Evolutionary conservation across 2,797 vertebrate species (phyloP).

Genomic region (Gephyroberyx darwinii): DNA sequence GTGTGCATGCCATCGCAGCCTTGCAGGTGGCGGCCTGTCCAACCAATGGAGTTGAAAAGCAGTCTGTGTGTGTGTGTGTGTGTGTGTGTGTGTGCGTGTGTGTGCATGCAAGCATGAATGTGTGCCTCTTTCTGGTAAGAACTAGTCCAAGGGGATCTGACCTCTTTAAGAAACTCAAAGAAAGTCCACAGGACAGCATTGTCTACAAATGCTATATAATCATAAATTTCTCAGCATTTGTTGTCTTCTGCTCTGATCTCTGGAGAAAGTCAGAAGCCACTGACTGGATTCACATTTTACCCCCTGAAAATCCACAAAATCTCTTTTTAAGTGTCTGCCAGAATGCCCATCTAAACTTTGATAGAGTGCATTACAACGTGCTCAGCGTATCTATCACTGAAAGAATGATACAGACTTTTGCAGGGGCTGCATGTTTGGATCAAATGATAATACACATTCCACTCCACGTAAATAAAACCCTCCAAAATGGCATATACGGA

Average conservation of each 20-base stretch:
- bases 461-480: slow-evolving; percentile 55
- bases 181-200: slow-evolving; percentile 42
- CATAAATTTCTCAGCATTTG: slow-evolving; percentile 67
- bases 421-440: slow-evolving; percentile 46
- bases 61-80: slow-evolving; percentile 37
- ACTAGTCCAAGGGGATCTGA: slow-evolving; percentile 63
- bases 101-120: slow-evolving; percentile 8
- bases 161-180: slow-evolving; percentile 63
- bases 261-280: slow-evolving; percentile 50
- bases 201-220: slow-evolving; percentile 59
- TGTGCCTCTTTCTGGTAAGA: slow-evolving; percentile 41
- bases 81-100: slow-evolving; percentile 20
- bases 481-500: slow-evolving; percentile 52
- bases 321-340: slow-evolving; percentile 70
- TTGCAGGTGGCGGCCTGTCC: slow-evolving; percentile 79
- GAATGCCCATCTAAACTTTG: slow-evolving; percentile 69
- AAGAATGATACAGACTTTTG: slow-evolving; percentile 41
- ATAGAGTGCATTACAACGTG: slow-evolving; percentile 71
- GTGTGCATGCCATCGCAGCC: slow-evolving; percentile 72
- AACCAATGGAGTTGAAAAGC: slow-evolving; percentile 61
- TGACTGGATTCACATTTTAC: slow-evolving; percentile 60
- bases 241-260: slow-evolving; percentile 50
- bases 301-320: slow-evolving; percentile 73
- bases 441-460: slow-evolving; percentile 60
- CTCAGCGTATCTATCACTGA: slow-evolving; percentile 65